phyloP scores from a whole-genome alignment of 2,888 invertebrate species.

The Scaptomyza tumidula region DNA sequence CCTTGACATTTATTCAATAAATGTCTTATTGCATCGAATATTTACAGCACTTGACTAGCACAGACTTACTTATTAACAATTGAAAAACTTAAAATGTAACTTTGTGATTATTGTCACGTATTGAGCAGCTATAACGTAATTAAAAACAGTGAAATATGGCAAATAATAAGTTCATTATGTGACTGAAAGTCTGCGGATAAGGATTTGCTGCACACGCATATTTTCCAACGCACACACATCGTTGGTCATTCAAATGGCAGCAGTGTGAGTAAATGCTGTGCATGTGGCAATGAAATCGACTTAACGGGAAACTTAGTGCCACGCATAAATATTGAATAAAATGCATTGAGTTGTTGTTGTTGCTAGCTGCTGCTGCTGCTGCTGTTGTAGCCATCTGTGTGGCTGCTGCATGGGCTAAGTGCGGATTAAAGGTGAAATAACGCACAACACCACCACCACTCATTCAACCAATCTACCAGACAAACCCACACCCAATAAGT shows the following conservation, averaged over 20 bases:
- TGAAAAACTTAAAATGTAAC: neutral
- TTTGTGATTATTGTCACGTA: neutral
- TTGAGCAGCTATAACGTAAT: slow-evolving; percentile 28
- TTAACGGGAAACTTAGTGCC: slow-evolving; percentile 41
- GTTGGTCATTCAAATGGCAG: too few species aligned
- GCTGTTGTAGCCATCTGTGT: slow-evolving; percentile 41
- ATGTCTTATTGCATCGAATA: slow-evolving; percentile 16
- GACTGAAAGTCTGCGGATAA: slow-evolving; percentile 2
- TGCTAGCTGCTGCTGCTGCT: slow-evolving; percentile 13
- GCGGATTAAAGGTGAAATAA: slow-evolving; percentile 79
- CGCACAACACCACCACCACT: slow-evolving; percentile 43
- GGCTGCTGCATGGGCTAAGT: slow-evolving; percentile 54
- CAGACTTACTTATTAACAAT: slow-evolving; percentile 22
- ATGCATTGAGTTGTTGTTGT: slow-evolving; percentile 17
- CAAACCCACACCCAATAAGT: slow-evolving; percentile 9
- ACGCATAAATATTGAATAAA: slow-evolving; percentile 69
- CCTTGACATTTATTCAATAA: slow-evolving; percentile 28
- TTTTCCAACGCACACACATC: neutral
- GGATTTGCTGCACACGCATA: slow-evolving; percentile 10
- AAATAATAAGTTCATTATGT: slow-evolving; percentile 38
- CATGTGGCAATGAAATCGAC: slow-evolving; percentile 60
- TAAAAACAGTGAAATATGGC: slow-evolving; percentile 21
- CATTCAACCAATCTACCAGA: neutral
- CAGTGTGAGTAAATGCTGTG: neutral
- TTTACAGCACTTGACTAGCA: slow-evolving; percentile 20